A percentile compares a stretch with the other conserved stretches of the same genome.
Evolutionary conservation across 2,888 invertebrate species (phyloP).

Genomic region (Caenorhabditis macrosperma): DNA sequence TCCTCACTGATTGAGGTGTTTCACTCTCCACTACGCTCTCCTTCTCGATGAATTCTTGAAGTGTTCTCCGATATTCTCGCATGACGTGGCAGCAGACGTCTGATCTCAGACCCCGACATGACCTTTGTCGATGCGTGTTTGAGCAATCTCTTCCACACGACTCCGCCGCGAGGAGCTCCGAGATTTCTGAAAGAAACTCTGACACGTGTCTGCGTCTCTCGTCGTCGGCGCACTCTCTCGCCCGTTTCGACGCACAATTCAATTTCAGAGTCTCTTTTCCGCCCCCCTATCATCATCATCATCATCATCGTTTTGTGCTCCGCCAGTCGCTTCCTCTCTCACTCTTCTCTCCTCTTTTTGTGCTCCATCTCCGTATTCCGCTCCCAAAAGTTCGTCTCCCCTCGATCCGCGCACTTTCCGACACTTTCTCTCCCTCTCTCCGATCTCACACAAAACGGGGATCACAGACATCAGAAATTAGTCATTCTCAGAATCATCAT

Average conservation of each 20-base stretch:
- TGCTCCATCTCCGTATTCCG: slow-evolving; percentile 31
- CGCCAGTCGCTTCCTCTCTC: slow-evolving; percentile 33
- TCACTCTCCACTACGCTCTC: neutral
- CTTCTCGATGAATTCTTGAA: neutral
- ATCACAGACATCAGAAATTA: slow-evolving; percentile 49
- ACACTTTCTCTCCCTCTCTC: slow-evolving; percentile 1
- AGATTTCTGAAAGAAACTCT: slow-evolving; percentile 55
- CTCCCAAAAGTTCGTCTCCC: slow-evolving; percentile 40
- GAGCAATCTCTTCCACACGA: neutral
- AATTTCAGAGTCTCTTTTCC: slow-evolving; percentile 56
- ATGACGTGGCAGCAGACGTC: neutral
- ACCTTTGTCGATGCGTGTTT: slow-evolving; percentile 23
- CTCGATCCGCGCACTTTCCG: slow-evolving; percentile 21
- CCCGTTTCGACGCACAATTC: slow-evolving; percentile 52
- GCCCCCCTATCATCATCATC: slow-evolving; percentile 48
- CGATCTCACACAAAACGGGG: slow-evolving; percentile 12
- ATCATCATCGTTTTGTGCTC: slow-evolving; percentile 40
- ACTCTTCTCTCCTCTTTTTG: slow-evolving; percentile 21
- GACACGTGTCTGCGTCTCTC: slow-evolving; percentile 30
- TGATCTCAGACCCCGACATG: neutral
- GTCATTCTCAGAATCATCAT: slow-evolving; percentile 30
- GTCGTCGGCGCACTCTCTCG: neutral
- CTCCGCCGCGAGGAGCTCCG: slow-evolving; percentile 12
- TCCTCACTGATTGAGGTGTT: neutral
- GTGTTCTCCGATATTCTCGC: neutral